Evolutionary conservation across 2,888 invertebrate species (phyloP), one percentile per base, ranked within the genome.

Genomic region (Nephrotoma flavescens): DNA sequence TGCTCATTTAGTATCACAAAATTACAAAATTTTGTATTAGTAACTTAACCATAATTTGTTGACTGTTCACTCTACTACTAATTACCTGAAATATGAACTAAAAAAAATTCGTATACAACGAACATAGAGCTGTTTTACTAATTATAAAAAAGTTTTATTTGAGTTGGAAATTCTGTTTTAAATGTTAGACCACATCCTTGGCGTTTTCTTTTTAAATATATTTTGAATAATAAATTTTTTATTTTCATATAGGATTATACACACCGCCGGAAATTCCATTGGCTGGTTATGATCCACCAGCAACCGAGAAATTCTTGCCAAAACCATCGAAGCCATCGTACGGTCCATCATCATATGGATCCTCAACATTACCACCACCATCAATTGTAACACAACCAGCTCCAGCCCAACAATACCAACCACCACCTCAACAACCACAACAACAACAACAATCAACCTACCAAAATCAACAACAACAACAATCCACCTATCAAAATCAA

Each of bases 361-460:
- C 42, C 92, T 92, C 86, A 92, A 91, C 88, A 42, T 41, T 19
- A 87, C 87, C 92, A 92, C 90, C 92, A 93, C 91, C 92, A 93
- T 0, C 90, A 92, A n/a, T 92, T 93, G 90, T 41, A 3, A 83
- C 86, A 41, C 86, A 84, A 45, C 85, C 42, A 86, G 86, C 91
- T 92, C 57, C 92, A 91, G 90, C 92, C 92, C 89, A 92, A 92
- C 88, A 86, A 85, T 1, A 92, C 91, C 1, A 90, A 92, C 0
- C 92, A 92, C 88, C 89, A 90, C 92, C 92, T 88, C 89, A 90
- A 83, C 47, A 88, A 87, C n/a, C n/a, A n/a, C 86, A 57, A 41
- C 47, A 87, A 87, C 86, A 86, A 84, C 88, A 88, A 44, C 45
- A 85, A 44, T 83, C 87, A 86, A 87, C 86, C 15, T 19, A 83